Evolutionary conservation across 2,797 vertebrate genomes (phyloP).

Genomic region (Paramormyrops hopkinsi): DNA sequence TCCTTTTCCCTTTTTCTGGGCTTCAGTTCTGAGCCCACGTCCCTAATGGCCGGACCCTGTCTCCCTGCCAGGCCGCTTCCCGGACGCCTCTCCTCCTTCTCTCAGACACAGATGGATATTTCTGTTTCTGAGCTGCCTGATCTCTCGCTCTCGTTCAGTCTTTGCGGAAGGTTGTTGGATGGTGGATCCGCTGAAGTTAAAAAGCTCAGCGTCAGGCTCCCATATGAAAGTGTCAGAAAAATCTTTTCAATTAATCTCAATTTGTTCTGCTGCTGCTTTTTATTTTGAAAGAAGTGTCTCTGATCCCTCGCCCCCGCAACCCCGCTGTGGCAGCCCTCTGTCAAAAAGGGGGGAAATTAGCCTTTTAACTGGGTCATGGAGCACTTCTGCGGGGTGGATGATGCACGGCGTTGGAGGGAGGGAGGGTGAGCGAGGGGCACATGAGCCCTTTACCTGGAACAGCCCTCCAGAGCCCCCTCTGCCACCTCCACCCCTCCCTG

Average conservation of each 20-base stretch:
- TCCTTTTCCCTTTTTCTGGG: neutral
- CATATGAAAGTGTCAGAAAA: neutral
- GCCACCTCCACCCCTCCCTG: neutral
- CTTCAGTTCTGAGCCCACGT: neutral
- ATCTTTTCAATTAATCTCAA: conserved; percentile 4
- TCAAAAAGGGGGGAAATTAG: neutral
- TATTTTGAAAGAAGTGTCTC: neutral
- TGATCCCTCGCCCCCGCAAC: neutral
- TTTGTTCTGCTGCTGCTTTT: neutral
- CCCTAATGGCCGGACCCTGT: conserved; percentile 10
- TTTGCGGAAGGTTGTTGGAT: neutral
- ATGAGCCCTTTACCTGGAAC: neutral
- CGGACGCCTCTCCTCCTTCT: neutral
- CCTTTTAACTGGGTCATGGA: neutral
- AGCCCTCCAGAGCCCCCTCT: neutral
- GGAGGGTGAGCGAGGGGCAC: neutral
- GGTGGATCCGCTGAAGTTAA: neutral
- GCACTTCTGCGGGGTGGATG: neutral
- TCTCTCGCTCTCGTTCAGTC: neutral
- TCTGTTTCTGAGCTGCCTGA: neutral
- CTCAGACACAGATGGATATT: neutral
- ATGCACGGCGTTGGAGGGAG: neutral
- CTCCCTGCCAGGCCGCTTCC: conserved; percentile 9
- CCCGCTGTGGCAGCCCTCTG: neutral
- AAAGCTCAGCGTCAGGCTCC: neutral